Evolutionary conservation across 2,888 invertebrate species (phyloP).

Genomic region (Cephus pygmeus): DNA sequence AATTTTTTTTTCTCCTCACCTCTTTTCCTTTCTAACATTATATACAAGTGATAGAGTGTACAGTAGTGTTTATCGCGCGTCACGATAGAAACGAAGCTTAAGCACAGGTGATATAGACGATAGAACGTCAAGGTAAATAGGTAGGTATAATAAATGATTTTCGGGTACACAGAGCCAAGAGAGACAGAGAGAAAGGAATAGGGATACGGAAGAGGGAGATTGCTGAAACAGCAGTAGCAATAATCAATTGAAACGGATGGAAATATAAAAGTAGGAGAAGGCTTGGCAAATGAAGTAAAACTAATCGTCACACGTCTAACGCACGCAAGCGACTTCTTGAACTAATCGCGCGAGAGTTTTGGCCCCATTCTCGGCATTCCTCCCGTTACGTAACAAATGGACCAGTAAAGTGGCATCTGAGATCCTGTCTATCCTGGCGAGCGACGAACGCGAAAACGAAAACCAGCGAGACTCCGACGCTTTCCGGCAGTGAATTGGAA

Average conservation of each 20-base stretch:
- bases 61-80: conserved; percentile 49
- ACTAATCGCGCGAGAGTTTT: conserved; percentile 49
- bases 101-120: conserved; percentile 51
- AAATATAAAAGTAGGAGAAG: conserved; percentile 15
- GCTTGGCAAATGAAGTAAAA: conserved; percentile 43
- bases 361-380: conserved; percentile 40
- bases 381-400: background rate
- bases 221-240: background rate
- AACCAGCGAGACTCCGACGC: background rate
- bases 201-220: background rate
- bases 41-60: conserved; percentile 62
- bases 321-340: conserved; percentile 50
- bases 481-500: background rate
- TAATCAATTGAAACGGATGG: background rate
- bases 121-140: background rate
- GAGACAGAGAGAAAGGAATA: background rate
- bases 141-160: conserved; percentile 10
- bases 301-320: conserved; percentile 41
- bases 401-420: background rate
- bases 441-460: background rate
- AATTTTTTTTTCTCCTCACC: conserved; percentile 51
- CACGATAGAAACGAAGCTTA: conserved; percentile 56
- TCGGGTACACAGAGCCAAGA: background rate
- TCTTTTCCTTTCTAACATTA: conserved; percentile 55
- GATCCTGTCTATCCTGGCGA: background rate